Evolutionary conservation across 2,888 invertebrate genomes (phyloP).

Genomic region (Philereme transversata): DNA sequence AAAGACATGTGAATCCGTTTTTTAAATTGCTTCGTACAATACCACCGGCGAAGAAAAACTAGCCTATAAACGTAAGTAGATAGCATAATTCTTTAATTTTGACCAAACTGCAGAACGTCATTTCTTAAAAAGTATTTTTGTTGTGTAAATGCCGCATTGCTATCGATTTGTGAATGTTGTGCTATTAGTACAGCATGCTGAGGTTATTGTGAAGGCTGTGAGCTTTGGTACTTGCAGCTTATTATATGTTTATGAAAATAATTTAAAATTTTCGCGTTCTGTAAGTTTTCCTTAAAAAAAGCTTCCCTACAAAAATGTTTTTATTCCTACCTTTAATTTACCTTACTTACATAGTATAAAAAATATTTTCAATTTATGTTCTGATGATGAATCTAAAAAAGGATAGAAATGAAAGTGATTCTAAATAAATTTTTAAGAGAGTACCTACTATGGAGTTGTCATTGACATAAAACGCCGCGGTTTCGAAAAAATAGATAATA

Average conservation of each 20-base stretch:
- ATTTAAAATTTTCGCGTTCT: background rate
- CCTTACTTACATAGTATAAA: too few relatives aligned
- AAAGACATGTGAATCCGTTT: conserved; percentile 71
- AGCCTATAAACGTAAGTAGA: conserved; percentile 67
- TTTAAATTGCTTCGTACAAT: conserved; percentile 47
- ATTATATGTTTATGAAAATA: conserved; percentile 2
- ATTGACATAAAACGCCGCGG: too few relatives aligned
- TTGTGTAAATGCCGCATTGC: conserved; percentile 62
- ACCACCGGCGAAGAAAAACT: conserved; percentile 55
- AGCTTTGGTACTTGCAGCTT: conserved; percentile 35
- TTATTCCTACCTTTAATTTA: too few relatives aligned
- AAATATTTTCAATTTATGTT: too few relatives aligned
- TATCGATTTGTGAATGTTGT: conserved; percentile 67
- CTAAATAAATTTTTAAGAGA: too few relatives aligned
- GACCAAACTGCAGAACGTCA: conserved; percentile 28
- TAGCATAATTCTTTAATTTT: conserved; percentile 45
- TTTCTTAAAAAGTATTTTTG: conserved; percentile 26
- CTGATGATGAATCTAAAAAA: too few relatives aligned
- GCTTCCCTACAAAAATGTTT: too few relatives aligned
- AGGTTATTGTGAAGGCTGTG: conserved; percentile 42
- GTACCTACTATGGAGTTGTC: too few relatives aligned
- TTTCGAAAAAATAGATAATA: too few relatives aligned
- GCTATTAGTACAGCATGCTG: conserved; percentile 47
- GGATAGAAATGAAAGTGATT: too few relatives aligned
- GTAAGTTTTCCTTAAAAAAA: too few relatives aligned